Evolutionary conservation across 2,113 vertebrate species (phyloP).

Genomic region (Heptranchias perlo): DNA sequence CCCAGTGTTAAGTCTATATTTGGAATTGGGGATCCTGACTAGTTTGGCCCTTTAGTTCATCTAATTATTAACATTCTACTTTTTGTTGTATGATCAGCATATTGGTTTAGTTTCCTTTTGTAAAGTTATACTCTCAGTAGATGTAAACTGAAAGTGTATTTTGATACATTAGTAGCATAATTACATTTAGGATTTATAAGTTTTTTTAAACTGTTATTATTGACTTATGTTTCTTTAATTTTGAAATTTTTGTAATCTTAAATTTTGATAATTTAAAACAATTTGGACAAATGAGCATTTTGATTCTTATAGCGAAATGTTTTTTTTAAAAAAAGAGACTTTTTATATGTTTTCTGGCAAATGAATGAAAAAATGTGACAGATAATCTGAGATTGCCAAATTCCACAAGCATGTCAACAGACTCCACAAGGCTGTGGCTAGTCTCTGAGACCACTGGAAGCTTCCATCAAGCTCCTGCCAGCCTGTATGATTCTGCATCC

Average conservation of each 20-base stretch:
- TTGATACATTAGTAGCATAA: background rate
- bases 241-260: background rate
- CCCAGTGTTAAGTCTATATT: too few relatives aligned
- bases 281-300: background rate
- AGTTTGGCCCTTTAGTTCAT: background rate
- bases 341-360: background rate
- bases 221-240: background rate
- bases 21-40: background rate
- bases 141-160: background rate
- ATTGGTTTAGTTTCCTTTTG: background rate
- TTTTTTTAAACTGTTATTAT: background rate
- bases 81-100: background rate
- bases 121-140: background rate
- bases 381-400: background rate
- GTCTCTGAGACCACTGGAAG: background rate
- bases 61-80: background rate
- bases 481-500: background rate
- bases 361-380: background rate
- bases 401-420: background rate
- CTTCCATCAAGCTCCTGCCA: background rate
- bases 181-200: background rate
- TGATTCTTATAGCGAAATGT: background rate
- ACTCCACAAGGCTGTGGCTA: background rate
- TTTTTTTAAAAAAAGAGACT: background rate
- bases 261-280: background rate